These are phyloP conservation scores for Ridgeia piscesae DNA, from an alignment of 1,140 invertebrate genomes.

Conservation along the genomic window DNA sequence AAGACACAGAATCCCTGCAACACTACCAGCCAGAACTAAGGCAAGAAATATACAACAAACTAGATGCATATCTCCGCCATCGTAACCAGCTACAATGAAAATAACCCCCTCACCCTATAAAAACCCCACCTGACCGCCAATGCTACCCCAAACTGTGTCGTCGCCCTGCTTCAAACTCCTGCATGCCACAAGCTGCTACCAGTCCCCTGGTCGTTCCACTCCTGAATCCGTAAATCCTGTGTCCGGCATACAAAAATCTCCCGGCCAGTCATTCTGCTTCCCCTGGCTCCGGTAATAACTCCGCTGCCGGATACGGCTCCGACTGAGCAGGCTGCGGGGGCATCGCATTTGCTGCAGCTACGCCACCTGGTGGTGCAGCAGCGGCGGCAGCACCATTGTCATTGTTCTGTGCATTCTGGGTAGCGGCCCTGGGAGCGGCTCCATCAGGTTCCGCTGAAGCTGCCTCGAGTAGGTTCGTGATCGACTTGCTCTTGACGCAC, in stretches of 20 bases:
- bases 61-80: neutral
- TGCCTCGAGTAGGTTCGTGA: slow-evolving; percentile 54
- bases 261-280: slow-evolving; percentile 37
- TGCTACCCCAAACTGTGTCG: neutral
- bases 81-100: neutral
- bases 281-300: slow-evolving; percentile 50
- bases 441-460: slow-evolving; percentile 31
- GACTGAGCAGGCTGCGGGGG: slow-evolving; percentile 57
- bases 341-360: slow-evolving; percentile 40
- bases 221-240: neutral
- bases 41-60: neutral
- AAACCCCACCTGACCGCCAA: neutral
- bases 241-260: neutral
- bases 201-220: neutral
- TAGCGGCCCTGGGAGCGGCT: neutral
- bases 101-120: neutral
- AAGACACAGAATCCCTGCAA: neutral
- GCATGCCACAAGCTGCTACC: neutral
- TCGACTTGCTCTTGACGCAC: slow-evolving; percentile 60
- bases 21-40: neutral
- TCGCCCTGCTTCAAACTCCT: neutral
- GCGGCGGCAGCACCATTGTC: slow-evolving; percentile 79
- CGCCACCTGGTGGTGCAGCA: slow-evolving; percentile 31
- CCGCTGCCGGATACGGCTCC: slow-evolving; percentile 56
- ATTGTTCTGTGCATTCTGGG: slow-evolving; percentile 92